A percentile compares a stretch with the other conserved stretches of the same genome.
These are phyloP conservation scores for Sebastes schlegelii DNA, from an alignment of 2,113 vertebrate genomes.

Conservation along the genomic window DNA sequence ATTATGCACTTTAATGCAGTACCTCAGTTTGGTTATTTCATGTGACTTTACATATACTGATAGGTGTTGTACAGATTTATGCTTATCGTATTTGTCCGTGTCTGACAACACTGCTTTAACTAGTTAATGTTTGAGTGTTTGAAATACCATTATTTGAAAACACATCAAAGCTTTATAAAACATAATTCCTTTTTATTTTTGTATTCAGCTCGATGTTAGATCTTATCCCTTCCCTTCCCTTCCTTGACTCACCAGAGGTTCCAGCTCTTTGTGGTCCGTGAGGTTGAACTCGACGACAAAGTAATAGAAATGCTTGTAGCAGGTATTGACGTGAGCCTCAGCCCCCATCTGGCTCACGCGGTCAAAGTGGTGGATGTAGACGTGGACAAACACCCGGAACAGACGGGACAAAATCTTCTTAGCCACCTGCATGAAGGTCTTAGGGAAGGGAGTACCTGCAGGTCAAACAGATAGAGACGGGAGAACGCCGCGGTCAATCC, in stretches of 20 bases:
- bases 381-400: slow-evolving; percentile 97
- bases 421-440: slow-evolving; percentile 94
- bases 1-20: too few relatives aligned
- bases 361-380: slow-evolving; percentile 99
- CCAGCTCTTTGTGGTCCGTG: slow-evolving; percentile 98
- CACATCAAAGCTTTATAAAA: background rate
- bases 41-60: too few relatives aligned
- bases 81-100: too few relatives aligned
- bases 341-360: slow-evolving; percentile 95
- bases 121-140: background rate
- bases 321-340: slow-evolving; percentile 98
- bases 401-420: slow-evolving; percentile 98
- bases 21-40: too few relatives aligned
- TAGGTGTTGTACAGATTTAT: too few relatives aligned
- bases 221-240: too few relatives aligned
- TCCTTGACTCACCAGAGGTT: slow-evolving; percentile 91
- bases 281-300: slow-evolving; percentile 95
- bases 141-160: background rate
- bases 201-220: background rate
- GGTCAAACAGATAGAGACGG: slow-evolving; percentile 55
- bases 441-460: slow-evolving; percentile 97
- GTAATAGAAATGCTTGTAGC: slow-evolving; percentile 99
- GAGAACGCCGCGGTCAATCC: slow-evolving; percentile 36
- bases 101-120: background rate
- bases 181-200: background rate